Conservation (phyloP, 2,113 vertebrate genomes). For the Erythrolamprus reginae region DNA sequence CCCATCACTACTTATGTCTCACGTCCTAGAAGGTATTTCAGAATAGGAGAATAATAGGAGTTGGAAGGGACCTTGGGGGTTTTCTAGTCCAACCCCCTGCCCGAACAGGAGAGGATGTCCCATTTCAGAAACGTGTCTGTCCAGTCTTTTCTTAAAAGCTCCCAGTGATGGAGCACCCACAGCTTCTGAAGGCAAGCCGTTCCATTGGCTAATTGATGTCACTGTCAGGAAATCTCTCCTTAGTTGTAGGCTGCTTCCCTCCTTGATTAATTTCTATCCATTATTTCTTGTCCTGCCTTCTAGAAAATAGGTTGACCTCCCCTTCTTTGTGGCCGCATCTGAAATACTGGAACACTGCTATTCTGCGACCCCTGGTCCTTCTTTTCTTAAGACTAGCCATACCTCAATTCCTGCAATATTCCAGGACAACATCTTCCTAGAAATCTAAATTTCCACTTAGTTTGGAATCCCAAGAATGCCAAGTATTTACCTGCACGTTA, state of each 20-base stretch:
- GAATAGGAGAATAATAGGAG: neutral
- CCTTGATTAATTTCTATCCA: neutral
- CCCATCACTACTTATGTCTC: too few relatives aligned
- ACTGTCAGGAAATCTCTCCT: neutral
- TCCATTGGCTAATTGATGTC: neutral
- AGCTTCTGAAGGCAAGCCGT: neutral
- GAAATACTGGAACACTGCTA: neutral
- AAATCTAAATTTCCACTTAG: neutral
- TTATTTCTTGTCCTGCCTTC: neutral
- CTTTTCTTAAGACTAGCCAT: neutral
- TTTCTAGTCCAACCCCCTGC: neutral
- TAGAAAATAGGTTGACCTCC: neutral
- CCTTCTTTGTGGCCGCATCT: rapidly evolving
- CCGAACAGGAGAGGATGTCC: neutral
- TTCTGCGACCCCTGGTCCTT: neutral
- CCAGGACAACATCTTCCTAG: too few relatives aligned
- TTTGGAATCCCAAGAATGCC: neutral
- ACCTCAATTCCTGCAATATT: neutral
- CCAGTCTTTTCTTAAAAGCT: neutral
- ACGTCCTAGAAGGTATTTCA: neutral
- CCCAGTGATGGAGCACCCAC: neutral
- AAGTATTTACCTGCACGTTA: conserved; percentile 66
- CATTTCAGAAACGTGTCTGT: neutral
- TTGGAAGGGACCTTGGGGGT: neutral
- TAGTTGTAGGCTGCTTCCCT: neutral